Base-by-base conservation (phyloP, 2,888 invertebrate species). In the Xylota sylvarum region DNA sequence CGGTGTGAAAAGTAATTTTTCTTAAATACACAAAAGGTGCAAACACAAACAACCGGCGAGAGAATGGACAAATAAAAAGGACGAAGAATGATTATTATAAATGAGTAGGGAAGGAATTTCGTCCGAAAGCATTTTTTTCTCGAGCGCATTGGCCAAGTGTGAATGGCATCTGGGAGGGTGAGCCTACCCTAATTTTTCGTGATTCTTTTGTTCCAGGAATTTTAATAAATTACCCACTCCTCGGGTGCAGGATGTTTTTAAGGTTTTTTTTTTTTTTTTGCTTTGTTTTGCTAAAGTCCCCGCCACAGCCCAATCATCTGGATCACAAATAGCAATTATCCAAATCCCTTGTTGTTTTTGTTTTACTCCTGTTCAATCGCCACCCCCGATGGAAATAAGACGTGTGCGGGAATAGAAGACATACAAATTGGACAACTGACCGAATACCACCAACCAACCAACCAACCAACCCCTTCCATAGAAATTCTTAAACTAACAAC, bases 11-110 rank as follows among this genome's bases (percentile, higher is more conserved):
- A 69, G 87, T 78, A 88, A 88, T 88, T 88, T 88, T 88, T 88
- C 89, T 88, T 88, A 80, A 89, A 88, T 88, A 89, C 88, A 89
- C 88, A 88, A 89, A 89, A 89, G 89, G 88, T 89, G 89, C 88
- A 88, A 89, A 89, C 87, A 88, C 87, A 88, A 88, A 87, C 79
- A 81, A 77, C 82, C 50, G 56, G 32, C 46, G 37, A 37, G 46
- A 64, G 56, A 65, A 64, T 67, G 81, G 76, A 85, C 74, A 70
- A 58, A 70, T 58, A 77, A 76, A 85, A 82, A 67, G 76, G 82
- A 78, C 77, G 67, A 55, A 48, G 60, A 86, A 82, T 82, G 86
- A 86, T 86, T 86, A 78, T 86, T 60, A 86, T 86, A 86, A 86
- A 86, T 86, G 86, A 82, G 78, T 30, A 37, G 19, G 32, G 10